phyloP scores from a whole-genome alignment of 2,113 vertebrate species.

The Callionymus lyra region DNA sequence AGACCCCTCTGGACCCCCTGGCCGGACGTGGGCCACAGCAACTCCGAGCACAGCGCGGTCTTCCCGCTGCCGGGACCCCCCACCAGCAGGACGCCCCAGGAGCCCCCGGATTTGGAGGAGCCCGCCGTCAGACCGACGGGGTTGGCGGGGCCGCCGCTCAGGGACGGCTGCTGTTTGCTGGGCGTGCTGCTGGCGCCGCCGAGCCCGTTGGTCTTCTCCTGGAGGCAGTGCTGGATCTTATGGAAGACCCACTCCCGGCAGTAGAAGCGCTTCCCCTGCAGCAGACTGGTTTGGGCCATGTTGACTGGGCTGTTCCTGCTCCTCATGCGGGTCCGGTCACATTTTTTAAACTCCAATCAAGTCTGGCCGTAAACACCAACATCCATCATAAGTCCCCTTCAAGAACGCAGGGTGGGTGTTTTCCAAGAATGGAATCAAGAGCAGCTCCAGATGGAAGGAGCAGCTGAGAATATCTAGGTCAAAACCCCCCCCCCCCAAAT shows the following conservation, averaged over 20 bases:
- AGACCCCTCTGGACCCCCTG: conserved; percentile 76
- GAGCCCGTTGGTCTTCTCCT: conserved; percentile 84
- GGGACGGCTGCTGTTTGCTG: conserved; percentile 55
- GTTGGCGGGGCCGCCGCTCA: conserved; percentile 52
- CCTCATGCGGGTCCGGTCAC: conserved; percentile 62
- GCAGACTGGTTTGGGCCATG: conserved; percentile 94
- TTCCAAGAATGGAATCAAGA: not conserved
- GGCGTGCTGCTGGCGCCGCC: conserved; percentile 58
- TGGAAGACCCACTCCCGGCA: conserved; percentile 99
- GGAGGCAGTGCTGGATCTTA: conserved; percentile 96
- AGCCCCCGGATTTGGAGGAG: conserved; percentile 64
- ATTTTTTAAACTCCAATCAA: conserved; percentile 22
- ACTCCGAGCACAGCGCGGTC: conserved; percentile 87
- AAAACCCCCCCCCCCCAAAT: no score
- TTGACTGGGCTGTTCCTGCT: conserved; percentile 62
- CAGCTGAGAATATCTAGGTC: conserved; percentile 44
- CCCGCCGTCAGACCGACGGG: conserved; percentile 55
- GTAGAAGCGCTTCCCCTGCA: conserved; percentile 96
- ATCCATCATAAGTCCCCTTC: conserved; percentile 29
- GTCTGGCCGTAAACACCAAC: conserved; percentile 20
- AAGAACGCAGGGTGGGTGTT: not conserved
- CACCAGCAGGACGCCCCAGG: conserved; percentile 90
- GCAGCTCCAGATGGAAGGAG: conserved; percentile 21
- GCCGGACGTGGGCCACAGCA: conserved; percentile 85
- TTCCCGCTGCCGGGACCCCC: conserved; percentile 94